Percentiles rank a stretch among this genome's conserved stretches.
Evolutionary conservation across 2,113 vertebrate species (phyloP).

Genomic region (Albula goreensis): DNA sequence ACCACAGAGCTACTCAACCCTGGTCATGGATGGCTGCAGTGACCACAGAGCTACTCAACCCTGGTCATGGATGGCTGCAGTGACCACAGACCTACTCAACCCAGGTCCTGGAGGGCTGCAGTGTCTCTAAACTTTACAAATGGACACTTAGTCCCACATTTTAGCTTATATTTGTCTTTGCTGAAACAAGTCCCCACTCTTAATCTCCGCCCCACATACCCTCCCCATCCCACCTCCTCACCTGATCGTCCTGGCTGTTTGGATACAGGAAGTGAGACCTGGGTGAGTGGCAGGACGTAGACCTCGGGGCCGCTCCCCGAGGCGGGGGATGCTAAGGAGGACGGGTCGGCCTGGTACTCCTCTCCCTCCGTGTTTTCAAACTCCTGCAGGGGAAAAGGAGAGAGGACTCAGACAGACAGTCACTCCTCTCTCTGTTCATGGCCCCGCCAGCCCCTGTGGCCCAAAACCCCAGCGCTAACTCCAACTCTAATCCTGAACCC

Average conservation of each 20-base stretch:
- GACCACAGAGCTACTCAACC: neutral
- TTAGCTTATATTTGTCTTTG: neutral
- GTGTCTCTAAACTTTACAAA: neutral
- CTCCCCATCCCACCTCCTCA: slow-evolving; percentile 60
- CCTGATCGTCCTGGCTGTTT: slow-evolving; percentile 92
- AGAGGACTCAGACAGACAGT: slow-evolving; percentile 46
- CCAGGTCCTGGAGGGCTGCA: neutral
- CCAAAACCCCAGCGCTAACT: neutral
- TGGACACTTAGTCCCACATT: neutral
- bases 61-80: neutral
- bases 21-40: neutral
- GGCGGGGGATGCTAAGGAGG: slow-evolving; percentile 80
- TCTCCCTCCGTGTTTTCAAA: slow-evolving; percentile 92
- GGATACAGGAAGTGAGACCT: slow-evolving; percentile 91
- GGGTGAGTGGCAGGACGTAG: slow-evolving; percentile 92
- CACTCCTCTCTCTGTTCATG: neutral
- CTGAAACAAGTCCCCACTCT: too few species aligned
- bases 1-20: neutral
- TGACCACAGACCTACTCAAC: neutral
- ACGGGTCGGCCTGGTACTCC: slow-evolving; percentile 80
- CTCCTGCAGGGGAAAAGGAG: slow-evolving; percentile 73
- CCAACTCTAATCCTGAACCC: neutral
- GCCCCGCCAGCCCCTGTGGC: neutral
- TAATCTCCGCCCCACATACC: too few species aligned
- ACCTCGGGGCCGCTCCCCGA: slow-evolving; percentile 88